Percentiles rank a stretch among this genome's conserved stretches.
phyloP scores from a whole-genome alignment of 2,888 invertebrate species.

The Melipona beecheii region DNA sequence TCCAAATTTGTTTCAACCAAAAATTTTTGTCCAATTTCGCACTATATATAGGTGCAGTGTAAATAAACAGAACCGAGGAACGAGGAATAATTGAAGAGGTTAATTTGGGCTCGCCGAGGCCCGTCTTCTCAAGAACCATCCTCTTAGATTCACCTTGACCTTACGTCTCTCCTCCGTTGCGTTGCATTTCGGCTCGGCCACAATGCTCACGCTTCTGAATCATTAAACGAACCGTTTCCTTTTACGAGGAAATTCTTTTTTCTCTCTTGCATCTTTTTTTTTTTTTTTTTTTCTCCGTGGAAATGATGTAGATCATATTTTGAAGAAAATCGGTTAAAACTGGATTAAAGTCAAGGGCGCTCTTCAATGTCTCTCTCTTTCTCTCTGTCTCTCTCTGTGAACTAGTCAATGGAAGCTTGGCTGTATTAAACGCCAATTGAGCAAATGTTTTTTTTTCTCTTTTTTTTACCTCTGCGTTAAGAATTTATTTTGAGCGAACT shows the following conservation, averaged over 20 bases:
- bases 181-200: not conserved
- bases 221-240: not conserved
- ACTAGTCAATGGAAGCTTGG: not conserved
- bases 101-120: not conserved
- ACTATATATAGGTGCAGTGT: not conserved
- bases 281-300: not conserved
- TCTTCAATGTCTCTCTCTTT: not conserved
- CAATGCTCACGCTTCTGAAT: not conserved
- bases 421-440: not conserved
- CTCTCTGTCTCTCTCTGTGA: not conserved
- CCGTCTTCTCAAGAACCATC: not conserved
- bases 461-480: not conserved
- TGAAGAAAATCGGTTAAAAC: not conserved
- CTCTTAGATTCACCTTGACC: slow-evolving; percentile 4
- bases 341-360: not conserved
- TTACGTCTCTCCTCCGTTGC: not conserved
- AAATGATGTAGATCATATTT: not conserved
- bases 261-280: too few species aligned
- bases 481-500: slow-evolving; percentile 2
- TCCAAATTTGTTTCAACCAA: not conserved
- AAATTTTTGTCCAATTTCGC: not conserved
- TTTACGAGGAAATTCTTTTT: not conserved
- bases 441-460: not conserved
- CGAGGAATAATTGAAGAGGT: not conserved
- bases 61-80: not conserved